Evolutionary conservation across 2,797 vertebrate genomes (phyloP).

Genomic region (Avahi laniger): DNA sequence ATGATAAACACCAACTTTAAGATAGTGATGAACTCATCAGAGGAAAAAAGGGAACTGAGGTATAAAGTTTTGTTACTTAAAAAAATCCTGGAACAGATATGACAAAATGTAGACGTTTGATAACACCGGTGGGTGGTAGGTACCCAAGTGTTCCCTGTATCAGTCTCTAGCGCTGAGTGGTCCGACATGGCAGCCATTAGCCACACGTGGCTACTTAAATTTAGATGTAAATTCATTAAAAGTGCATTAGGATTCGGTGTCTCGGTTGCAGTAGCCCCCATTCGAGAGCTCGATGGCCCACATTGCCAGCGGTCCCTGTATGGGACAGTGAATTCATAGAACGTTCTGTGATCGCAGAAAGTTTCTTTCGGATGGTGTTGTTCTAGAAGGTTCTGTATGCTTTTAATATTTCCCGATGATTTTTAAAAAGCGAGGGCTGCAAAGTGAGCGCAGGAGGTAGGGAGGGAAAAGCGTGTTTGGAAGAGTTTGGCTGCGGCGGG

Average conservation of each 20-base stretch:
- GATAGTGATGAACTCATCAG: not conserved
- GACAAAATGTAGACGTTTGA: not conserved
- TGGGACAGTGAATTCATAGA: rapidly evolving
- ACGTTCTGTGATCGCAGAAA: rapidly evolving
- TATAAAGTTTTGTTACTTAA: not conserved
- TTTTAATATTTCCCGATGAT: not conserved
- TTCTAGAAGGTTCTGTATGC: conserved; percentile 22
- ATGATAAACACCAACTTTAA: not conserved
- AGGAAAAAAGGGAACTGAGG: not conserved
- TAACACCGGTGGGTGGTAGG: not conserved
- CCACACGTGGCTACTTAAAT: not conserved
- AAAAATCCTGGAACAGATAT: not conserved
- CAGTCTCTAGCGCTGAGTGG: not conserved
- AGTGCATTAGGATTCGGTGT: not conserved
- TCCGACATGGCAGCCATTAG: rapidly evolving
- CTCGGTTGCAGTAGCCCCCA: rapidly evolving
- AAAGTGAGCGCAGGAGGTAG: not conserved
- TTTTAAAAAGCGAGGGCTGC: not conserved
- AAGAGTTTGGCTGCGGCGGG: not conserved
- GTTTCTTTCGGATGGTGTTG: not conserved
- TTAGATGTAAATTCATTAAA: not conserved
- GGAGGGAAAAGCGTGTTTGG: not conserved
- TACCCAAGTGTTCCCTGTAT: rapidly evolving
- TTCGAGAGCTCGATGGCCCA: not conserved
- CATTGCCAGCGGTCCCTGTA: rapidly evolving